Percentiles rank a stretch among this genome's conserved stretches.
Conservation (phyloP, 1,140 invertebrate genomes). For the Brachionus koreanus region DNA sequence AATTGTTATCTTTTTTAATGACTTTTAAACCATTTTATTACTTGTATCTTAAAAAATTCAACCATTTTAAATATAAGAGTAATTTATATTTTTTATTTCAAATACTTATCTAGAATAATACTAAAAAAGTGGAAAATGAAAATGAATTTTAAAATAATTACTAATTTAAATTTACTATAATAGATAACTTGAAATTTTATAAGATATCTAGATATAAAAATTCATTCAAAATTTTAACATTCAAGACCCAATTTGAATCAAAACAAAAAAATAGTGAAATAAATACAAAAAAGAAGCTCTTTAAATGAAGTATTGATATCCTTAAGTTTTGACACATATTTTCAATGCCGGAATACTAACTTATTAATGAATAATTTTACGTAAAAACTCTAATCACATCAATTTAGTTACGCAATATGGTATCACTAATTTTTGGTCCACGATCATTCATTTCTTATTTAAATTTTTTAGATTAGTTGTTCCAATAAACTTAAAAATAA, state of each 20-base stretch:
- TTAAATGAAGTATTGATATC: neutral
- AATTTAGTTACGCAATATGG: neutral
- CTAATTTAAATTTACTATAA: neutral
- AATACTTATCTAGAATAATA: neutral
- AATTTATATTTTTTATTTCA: neutral
- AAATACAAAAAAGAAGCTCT: neutral
- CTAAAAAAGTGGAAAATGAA: neutral
- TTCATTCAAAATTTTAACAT: constrained; percentile 5
- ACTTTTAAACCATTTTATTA: constrained; percentile 16
- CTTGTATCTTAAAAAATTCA: neutral
- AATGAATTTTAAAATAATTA: neutral
- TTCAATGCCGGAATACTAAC: neutral
- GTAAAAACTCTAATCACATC: neutral
- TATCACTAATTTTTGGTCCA: neutral
- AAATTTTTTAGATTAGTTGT: neutral
- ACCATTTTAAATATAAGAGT: neutral
- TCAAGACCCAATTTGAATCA: neutral
- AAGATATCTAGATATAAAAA: neutral
- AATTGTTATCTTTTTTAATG: neutral
- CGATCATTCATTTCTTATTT: neutral
- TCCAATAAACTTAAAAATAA: neutral
- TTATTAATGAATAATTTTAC: neutral
- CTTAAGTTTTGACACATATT: neutral
- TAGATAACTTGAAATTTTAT: neutral
- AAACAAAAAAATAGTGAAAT: neutral